Base-by-base conservation (phyloP, 2,888 invertebrate genomes). In the Acrobasis suavella region DNA sequence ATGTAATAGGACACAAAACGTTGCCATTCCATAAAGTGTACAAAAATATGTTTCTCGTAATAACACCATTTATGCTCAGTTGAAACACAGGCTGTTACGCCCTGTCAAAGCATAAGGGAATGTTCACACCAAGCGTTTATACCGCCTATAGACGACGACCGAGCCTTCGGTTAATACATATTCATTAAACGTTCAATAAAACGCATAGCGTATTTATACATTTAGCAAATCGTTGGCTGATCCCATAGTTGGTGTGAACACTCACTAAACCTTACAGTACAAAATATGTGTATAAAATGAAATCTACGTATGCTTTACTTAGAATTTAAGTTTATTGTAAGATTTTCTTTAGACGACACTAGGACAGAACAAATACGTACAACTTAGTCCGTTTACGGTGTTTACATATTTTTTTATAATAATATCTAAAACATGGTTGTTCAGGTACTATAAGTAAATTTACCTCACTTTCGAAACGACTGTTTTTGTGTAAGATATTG, bases 271-370 rank as follows among this genome's bases (percentile, higher is more conserved):
- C 90, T 91, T 77, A 91, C 87, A 91, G 91, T 91, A 91, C 91
- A 91, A 91, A 89, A 88, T 87, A 88, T 81, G 80, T 85, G 82
- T 85, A 88, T 83, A 82, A 81, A 82, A 83, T 87, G 85, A 85
- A 85, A 85, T 85, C 73, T 82, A 82, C 78, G 76, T 87, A 88
- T 91, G 91, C 91, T 91, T 91, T 91, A 91, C 88, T 86, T 91
- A 91, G 91, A 73, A 64, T 76, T 77, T 77, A 77, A 80, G 81
- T 78, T 80, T 76, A 76, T 73, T 73, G 71, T 74, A 80, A 78
- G 77, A 73, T 76, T 77, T 74, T 76, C 72, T 77, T 79, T 76
- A 77, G 78, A 73, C 76, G 78, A 77, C 72, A 75, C 69, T 74
- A 70, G 70, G 73, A 72, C 73, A 74, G 73, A 81, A 80, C 80